phyloP scores from a whole-genome alignment of 1,140 invertebrate species.

The Ephestia elutella region DNA sequence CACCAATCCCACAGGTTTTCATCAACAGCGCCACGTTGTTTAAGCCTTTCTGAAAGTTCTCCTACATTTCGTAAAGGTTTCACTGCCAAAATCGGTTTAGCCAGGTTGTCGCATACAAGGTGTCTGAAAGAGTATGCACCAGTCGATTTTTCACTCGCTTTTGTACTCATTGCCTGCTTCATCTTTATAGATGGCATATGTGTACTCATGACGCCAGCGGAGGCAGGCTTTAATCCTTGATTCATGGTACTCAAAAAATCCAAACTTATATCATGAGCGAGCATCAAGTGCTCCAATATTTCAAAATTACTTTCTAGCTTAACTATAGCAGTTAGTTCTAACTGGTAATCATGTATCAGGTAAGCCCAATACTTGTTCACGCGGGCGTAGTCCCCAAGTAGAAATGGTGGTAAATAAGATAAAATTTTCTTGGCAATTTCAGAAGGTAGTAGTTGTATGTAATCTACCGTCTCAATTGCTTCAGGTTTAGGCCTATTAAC shows the following conservation, averaged over 20 bases:
- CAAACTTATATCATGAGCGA: constrained; percentile 30
- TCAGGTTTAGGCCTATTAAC: constrained; percentile 47
- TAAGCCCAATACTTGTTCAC: constrained; percentile 63
- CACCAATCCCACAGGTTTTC: constrained; percentile 52
- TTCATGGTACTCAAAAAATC: constrained; percentile 11
- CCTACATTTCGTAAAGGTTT: constrained; percentile 40
- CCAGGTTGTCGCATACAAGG: constrained; percentile 23
- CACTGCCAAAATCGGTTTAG: constrained; percentile 21
- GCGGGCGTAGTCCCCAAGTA: constrained; percentile 41
- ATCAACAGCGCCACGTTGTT: constrained; percentile 45
- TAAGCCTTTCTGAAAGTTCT: constrained; percentile 36
- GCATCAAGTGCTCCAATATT: constrained; percentile 35
- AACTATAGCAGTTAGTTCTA: constrained; percentile 36
- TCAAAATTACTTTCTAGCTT: constrained; percentile 47
- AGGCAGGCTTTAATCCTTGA: constrained; percentile 8
- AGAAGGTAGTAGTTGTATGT: constrained; percentile 52
- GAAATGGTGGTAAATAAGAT: constrained; percentile 32
- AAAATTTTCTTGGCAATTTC: constrained; percentile 45
- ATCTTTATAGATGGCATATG: constrained; percentile 9
- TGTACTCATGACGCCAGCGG: constrained; percentile 9
- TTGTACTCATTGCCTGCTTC: constrained; percentile 15
- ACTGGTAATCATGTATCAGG: constrained; percentile 45
- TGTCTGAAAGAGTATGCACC: constrained; percentile 26
- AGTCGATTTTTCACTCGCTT: constrained; percentile 26
- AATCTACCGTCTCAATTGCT: constrained; percentile 46